phyloP scores from a whole-genome alignment of 2,113 vertebrate genomes.

The Clupea harengus region DNA sequence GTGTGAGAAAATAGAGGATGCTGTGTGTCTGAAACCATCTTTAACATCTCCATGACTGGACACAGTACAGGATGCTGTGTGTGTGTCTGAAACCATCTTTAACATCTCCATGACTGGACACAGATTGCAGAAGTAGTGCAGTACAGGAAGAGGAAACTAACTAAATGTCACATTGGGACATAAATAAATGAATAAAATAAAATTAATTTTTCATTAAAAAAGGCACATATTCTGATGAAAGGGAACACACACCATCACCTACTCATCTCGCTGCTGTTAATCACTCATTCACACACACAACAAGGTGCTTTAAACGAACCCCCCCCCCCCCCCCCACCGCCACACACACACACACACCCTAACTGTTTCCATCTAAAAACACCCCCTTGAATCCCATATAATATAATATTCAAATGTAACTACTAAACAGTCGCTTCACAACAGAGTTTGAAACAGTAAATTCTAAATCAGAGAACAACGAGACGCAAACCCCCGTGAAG shows the following conservation, averaged over 20 bases:
- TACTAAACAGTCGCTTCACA: not conserved
- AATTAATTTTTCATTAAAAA: no score
- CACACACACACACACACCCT: not conserved
- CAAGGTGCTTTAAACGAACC: not conserved
- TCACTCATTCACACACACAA: not conserved
- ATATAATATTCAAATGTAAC: not conserved
- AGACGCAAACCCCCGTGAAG: slow-evolving; percentile 8
- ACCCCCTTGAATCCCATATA: not conserved
- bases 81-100: not conserved
- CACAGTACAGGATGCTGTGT: not conserved
- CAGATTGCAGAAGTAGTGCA: not conserved
- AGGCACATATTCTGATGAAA: slow-evolving; percentile 14
- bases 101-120: no score
- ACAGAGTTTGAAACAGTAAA: slow-evolving; percentile 20
- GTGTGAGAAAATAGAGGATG: not conserved
- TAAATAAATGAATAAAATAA: no score
- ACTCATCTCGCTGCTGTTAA: not conserved
- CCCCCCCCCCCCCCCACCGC: not conserved
- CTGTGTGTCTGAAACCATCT: not conserved
- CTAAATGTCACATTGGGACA: not conserved
- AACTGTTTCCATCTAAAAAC: not conserved
- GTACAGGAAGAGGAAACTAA: not conserved
- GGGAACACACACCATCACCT: not conserved
- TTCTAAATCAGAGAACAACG: not conserved
- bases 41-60: not conserved